A percentile compares a stretch with the other conserved stretches of the same genome.
These are phyloP conservation scores for Phoeniculus purpureus DNA, from an alignment of 2,797 vertebrate genomes.

Conservation along the genomic window DNA sequence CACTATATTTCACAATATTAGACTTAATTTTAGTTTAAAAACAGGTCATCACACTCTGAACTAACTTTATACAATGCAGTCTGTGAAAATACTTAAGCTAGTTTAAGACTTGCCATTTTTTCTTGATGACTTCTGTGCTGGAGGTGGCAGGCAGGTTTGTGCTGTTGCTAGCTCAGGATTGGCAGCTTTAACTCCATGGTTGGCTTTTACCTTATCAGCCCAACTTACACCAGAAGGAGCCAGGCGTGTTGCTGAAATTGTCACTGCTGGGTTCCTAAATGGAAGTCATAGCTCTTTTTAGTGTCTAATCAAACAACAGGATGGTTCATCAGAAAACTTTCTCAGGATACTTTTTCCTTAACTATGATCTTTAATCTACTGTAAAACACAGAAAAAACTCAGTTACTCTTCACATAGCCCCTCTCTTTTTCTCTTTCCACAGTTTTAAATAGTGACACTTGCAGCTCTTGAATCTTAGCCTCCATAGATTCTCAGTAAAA, in stretches of 20 bases:
- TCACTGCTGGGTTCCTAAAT: constrained; percentile 84
- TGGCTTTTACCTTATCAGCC: constrained; percentile 95
- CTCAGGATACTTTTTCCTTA: no score
- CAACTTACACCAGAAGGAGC: constrained; percentile 91
- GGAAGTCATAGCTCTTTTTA: constrained; percentile 5
- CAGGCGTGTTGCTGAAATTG: constrained; percentile 83
- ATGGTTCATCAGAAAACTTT: background rate
- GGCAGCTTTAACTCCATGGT: constrained; percentile 78
- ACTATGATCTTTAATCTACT: background rate
- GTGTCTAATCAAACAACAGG: background rate
- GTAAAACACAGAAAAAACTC: background rate
- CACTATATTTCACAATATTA: background rate
- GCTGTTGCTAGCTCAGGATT: constrained; percentile 49
- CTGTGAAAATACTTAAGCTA: background rate
- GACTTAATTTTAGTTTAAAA: background rate
- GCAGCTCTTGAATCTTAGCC: background rate
- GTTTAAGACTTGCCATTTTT: constrained; percentile 76
- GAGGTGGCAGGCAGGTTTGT: constrained; percentile 53
- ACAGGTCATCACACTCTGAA: background rate
- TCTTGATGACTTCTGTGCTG: constrained; percentile 78
- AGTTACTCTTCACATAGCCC: background rate
- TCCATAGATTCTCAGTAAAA: background rate
- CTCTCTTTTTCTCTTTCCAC: background rate
- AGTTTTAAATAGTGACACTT: background rate
- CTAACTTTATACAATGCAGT: background rate